These are phyloP conservation scores for Tridacna gigas DNA, from an alignment of 2,888 invertebrate genomes.

Conservation along the genomic window DNA sequence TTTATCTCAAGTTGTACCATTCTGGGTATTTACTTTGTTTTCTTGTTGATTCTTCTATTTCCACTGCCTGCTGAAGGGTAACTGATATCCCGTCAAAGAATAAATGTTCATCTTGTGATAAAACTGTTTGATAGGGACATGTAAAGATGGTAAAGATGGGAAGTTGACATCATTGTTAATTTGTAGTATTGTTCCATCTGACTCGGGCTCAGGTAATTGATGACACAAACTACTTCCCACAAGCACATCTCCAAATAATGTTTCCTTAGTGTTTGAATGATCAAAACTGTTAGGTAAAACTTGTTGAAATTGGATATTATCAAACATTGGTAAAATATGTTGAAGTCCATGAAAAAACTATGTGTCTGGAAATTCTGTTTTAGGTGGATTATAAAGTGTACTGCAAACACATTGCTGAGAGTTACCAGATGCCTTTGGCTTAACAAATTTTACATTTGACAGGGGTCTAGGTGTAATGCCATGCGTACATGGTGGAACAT, in stretches of 20 bases:
- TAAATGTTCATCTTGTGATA: conserved; percentile 21
- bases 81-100: conserved; percentile 16
- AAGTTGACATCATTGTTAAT: conserved; percentile 21
- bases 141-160: conserved; percentile 21
- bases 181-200: conserved; percentile 22
- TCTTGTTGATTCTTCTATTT: conserved; percentile 24
- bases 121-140: background rate
- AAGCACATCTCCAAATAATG: conserved; percentile 16
- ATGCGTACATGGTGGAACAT: conserved; percentile 21
- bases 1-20: conserved; percentile 31
- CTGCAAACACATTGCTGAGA: conserved; percentile 39
- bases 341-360: conserved; percentile 6
- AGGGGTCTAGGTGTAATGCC: background rate
- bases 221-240: conserved; percentile 21
- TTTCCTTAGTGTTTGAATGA: background rate
- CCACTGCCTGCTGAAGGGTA: background rate
- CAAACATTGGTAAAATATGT: conserved; percentile 12
- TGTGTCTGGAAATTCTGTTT: conserved; percentile 20
- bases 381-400: conserved; percentile 28
- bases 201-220: conserved; percentile 30
- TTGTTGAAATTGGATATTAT: conserved; percentile 13
- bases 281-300: conserved; percentile 15
- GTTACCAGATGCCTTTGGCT: conserved; percentile 8
- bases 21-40: conserved; percentile 31
- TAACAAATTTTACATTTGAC: conserved; percentile 9